These are phyloP conservation scores for Sesamia inferens DNA, from an alignment of 2,888 invertebrate species.

Conservation along the genomic window DNA sequence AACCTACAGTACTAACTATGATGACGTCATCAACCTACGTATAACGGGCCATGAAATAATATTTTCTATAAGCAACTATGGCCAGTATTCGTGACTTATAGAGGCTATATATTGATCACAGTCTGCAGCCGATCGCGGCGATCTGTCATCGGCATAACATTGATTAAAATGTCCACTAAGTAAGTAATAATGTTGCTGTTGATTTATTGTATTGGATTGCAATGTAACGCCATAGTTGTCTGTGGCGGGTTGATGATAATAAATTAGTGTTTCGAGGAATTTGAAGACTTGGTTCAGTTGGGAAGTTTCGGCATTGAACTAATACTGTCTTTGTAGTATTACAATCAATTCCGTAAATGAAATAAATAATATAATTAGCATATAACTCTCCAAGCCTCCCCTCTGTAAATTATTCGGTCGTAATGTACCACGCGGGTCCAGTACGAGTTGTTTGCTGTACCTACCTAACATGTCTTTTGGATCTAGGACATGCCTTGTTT, in stretches of 20 bases:
- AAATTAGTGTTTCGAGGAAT: constrained; percentile 55
- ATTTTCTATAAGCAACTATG: constrained; percentile 48
- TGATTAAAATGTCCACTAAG: constrained; percentile 85
- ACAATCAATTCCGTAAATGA: no score
- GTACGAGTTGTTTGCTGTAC: no score
- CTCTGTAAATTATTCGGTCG: no score
- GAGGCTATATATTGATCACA: constrained; percentile 68
- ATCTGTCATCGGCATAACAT: constrained; percentile 81
- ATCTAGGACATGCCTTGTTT: background rate
- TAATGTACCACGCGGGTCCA: no score
- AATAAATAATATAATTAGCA: background rate
- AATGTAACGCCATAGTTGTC: constrained; percentile 72
- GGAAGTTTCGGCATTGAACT: constrained; percentile 21
- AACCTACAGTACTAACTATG: constrained; percentile 1
- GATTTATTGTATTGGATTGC: constrained; percentile 81
- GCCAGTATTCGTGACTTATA: constrained; percentile 60
- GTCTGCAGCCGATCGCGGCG: constrained; percentile 70
- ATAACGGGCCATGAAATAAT: constrained; percentile 48
- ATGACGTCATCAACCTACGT: constrained; percentile 58
- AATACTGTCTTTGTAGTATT: no score
- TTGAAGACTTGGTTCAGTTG: constrained; percentile 14
- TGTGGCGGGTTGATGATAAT: constrained; percentile 57
- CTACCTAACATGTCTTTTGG: no score
- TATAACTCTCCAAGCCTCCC: background rate
- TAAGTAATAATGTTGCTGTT: constrained; percentile 79